phyloP scores from a whole-genome alignment of 2,113 vertebrate species.

The Bubo scandiacus region DNA sequence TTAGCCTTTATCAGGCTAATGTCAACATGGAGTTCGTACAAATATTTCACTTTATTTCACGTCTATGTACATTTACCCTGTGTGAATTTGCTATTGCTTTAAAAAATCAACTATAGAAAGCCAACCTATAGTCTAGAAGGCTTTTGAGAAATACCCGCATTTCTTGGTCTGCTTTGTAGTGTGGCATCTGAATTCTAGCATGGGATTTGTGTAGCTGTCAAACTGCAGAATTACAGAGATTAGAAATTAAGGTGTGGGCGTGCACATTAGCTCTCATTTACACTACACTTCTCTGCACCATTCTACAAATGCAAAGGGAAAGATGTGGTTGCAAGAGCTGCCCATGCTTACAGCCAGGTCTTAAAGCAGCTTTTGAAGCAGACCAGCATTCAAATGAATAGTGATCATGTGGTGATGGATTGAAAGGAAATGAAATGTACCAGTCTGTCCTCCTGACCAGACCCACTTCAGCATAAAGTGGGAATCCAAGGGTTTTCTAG shows the following conservation, averaged over 20 bases:
- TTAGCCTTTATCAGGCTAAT: not conserved
- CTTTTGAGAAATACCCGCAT: not conserved
- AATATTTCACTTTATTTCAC: not conserved
- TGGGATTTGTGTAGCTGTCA: not conserved
- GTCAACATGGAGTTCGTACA: not conserved
- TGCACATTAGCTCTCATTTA: not conserved
- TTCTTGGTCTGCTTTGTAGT: not conserved
- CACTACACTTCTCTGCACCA: fast-evolving
- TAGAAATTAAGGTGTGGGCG: not conserved
- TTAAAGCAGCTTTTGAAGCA: not conserved
- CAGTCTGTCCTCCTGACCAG: not conserved
- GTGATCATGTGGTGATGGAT: not conserved
- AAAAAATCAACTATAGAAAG: not conserved
- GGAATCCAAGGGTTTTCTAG: not conserved
- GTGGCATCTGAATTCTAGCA: not conserved
- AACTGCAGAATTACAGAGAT: not conserved
- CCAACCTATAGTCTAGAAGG: not conserved
- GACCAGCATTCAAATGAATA: not conserved
- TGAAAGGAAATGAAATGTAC: not conserved
- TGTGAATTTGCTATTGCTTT: not conserved
- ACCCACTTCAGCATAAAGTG: not conserved
- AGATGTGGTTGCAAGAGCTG: not conserved
- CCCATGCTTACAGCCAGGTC: not conserved
- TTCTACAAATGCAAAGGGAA: not conserved
- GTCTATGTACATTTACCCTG: not conserved